These are phyloP conservation scores for Prosopocoilus inquinatus DNA, from an alignment of 2,888 invertebrate species.

Conservation along the genomic window DNA sequence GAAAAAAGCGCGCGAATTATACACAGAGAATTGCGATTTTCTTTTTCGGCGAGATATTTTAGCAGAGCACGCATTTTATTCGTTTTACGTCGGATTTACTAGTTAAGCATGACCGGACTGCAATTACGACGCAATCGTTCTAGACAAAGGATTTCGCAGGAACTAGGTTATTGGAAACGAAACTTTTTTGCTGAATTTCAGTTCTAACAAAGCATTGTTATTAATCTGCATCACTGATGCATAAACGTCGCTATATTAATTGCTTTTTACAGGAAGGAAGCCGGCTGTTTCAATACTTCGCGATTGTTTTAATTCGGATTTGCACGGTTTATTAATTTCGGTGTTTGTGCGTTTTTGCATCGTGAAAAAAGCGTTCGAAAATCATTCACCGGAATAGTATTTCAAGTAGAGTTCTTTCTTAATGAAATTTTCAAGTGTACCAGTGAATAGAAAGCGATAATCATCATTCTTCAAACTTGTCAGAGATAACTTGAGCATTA, in stretches of 20 bases:
- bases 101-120: background rate
- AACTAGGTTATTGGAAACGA: background rate
- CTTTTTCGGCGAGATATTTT: background rate
- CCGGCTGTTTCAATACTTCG: no score
- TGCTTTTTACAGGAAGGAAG: no score
- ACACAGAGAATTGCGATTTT: background rate
- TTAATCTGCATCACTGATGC: background rate
- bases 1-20: background rate
- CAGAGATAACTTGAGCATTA: background rate
- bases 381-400: no score
- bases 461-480: background rate
- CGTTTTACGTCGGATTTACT: background rate
- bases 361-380: no score
- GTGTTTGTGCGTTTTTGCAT: no score
- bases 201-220: slow-evolving; percentile 1
- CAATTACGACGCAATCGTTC: background rate
- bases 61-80: background rate
- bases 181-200: background rate
- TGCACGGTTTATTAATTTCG: no score
- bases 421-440: no score
- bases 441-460: background rate
- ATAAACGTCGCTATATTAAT: background rate
- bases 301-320: no score
- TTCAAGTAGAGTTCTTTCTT: no score
- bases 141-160: slow-evolving; percentile 1